Percentiles rank a stretch among this genome's conserved stretches.
Evolutionary conservation across 92 coral and sea anemone species (phyloP).

Genomic region (Muricea muricata): DNA sequence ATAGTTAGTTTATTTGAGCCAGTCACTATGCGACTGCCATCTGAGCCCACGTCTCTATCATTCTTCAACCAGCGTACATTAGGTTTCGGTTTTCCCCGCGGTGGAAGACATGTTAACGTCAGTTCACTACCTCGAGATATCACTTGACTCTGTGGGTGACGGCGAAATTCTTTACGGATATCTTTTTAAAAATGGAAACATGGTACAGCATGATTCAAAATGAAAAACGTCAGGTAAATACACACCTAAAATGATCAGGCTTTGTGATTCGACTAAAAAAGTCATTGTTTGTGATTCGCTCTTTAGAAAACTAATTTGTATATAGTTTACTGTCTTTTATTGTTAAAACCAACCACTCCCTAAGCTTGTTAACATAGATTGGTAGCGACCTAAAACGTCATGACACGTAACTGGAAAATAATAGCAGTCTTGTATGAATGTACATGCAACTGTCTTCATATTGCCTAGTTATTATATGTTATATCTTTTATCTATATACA

Average conservation of each 20-base stretch:
- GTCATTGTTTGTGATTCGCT: too few relatives aligned
- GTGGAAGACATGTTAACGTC: slow-evolving; percentile 77
- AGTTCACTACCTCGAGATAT: slow-evolving; percentile 67
- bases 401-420: too few relatives aligned
- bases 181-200: slow-evolving; percentile 51
- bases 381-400: too few relatives aligned
- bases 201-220: neutral
- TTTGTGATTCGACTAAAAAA: too few relatives aligned
- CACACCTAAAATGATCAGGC: neutral
- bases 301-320: too few relatives aligned
- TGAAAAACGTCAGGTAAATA: neutral
- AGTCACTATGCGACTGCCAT: slow-evolving; percentile 63
- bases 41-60: slow-evolving; percentile 35
- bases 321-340: too few relatives aligned
- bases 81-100: slow-evolving; percentile 86
- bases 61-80: slow-evolving; percentile 81
- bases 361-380: too few relatives aligned
- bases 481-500: too few relatives aligned
- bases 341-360: too few relatives aligned
- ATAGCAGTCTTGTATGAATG: too few relatives aligned
- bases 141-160: slow-evolving; percentile 67
- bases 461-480: too few relatives aligned
- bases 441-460: too few relatives aligned
- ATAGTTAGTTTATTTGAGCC: slow-evolving; percentile 71
- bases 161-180: slow-evolving; percentile 56